These are phyloP conservation scores for Beris morrisii DNA, from an alignment of 2,888 invertebrate species.

Conservation along the genomic window DNA sequence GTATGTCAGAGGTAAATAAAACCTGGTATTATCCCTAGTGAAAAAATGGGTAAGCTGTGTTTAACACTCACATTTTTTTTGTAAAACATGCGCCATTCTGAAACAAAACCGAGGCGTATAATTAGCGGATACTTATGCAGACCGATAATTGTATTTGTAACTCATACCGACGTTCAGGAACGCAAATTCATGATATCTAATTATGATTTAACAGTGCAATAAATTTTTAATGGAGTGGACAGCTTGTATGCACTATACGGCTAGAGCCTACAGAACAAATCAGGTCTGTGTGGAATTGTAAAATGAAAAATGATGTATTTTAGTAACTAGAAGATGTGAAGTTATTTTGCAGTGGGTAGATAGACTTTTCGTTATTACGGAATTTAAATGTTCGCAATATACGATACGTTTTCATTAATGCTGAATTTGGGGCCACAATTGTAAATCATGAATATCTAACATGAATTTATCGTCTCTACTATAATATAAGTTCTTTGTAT, in stretches of 20 bases:
- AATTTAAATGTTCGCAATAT: no score
- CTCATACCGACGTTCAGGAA: slow-evolving; percentile 17
- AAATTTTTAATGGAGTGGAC: slow-evolving; percentile 29
- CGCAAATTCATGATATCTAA: slow-evolving; percentile 33
- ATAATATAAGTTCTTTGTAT: no score
- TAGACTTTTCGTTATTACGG: no score
- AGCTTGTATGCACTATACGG: background rate
- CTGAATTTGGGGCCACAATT: no score
- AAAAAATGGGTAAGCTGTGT: slow-evolving; percentile 14
- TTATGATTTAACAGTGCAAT: slow-evolving; percentile 33
- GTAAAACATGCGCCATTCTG: slow-evolving; percentile 14
- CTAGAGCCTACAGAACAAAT: slow-evolving; percentile 2
- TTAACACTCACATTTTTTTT: slow-evolving; percentile 14
- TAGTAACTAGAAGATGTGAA: slow-evolving; percentile 21
- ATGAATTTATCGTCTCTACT: no score
- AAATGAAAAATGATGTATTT: slow-evolving; percentile 17
- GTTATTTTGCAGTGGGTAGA: no score
- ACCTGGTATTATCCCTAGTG: slow-evolving; percentile 15
- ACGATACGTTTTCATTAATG: no score
- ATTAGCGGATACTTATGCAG: slow-evolving; percentile 31
- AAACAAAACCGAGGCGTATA: slow-evolving; percentile 16
- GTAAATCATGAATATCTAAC: no score
- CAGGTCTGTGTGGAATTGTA: background rate
- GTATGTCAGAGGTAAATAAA: slow-evolving; percentile 29
- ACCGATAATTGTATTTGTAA: slow-evolving; percentile 27